Percentiles rank a stretch among this genome's conserved stretches.
Conservation (phyloP, 2,888 invertebrate species). For the Apamea anceps region DNA sequence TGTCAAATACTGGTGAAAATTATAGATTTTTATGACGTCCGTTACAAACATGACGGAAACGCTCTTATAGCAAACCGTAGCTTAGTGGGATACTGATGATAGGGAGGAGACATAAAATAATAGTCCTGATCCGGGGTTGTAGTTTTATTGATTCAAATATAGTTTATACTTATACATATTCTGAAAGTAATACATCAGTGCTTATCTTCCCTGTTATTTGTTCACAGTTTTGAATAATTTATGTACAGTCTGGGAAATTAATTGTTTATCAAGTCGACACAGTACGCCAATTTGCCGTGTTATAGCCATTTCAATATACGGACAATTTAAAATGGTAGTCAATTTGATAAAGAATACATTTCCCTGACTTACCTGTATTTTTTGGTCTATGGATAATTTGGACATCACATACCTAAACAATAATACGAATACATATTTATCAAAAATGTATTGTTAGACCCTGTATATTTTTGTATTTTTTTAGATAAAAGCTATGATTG, state of each 20-base stretch:
- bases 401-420: neutral
- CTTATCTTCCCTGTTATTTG: neutral
- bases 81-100: neutral
- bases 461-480: conserved; percentile 29
- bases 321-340: neutral
- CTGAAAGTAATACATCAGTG: conserved; percentile 3
- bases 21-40: too few relatives aligned
- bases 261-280: neutral
- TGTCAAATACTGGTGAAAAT: too few relatives aligned
- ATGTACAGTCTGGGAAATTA: neutral
- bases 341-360: neutral
- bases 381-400: neutral
- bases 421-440: neutral
- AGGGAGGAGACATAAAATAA: conserved; percentile 1
- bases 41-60: too few relatives aligned
- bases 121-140: neutral
- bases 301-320: neutral
- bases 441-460: conserved; percentile 14
- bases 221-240: neutral
- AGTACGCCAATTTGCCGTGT: neutral
- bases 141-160: conserved; percentile 13
- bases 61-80: too few relatives aligned
- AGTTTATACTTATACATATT: neutral
- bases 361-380: neutral
- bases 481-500: neutral